These are phyloP conservation scores for Pammene fasciana DNA, from an alignment of 2,888 invertebrate species.

Conservation along the genomic window DNA sequence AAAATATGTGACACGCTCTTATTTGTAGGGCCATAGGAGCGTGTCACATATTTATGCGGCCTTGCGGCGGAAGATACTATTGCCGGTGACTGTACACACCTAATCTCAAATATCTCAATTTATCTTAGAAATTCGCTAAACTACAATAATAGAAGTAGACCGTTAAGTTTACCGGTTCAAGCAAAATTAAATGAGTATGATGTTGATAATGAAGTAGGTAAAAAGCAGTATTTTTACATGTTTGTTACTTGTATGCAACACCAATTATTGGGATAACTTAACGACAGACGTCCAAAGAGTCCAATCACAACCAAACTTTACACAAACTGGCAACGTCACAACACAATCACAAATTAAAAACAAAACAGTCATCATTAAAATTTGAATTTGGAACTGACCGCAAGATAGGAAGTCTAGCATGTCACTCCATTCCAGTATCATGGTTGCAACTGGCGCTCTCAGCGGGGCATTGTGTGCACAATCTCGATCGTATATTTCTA, in stretches of 20 bases:
- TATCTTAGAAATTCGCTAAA: too few species aligned
- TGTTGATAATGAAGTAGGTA: neutral
- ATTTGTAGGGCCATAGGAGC: too few species aligned
- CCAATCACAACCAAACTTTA: slow-evolving; percentile 26
- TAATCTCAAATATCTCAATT: too few species aligned
- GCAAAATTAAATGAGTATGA: too few species aligned
- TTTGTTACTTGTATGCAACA: neutral
- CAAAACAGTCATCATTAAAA: slow-evolving; percentile 43
- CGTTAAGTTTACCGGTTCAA: too few species aligned
- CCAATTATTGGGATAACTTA: slow-evolving; percentile 10
- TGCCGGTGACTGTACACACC: too few species aligned
- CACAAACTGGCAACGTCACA: slow-evolving; percentile 26
- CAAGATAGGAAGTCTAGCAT: slow-evolving; percentile 76
- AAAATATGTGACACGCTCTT: too few species aligned
- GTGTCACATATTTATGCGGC: too few species aligned
- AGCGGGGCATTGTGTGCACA: slow-evolving; percentile 60
- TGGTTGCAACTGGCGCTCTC: slow-evolving; percentile 72
- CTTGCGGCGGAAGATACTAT: too few species aligned
- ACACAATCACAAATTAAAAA: slow-evolving; percentile 41
- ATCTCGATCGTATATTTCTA: slow-evolving; percentile 62
- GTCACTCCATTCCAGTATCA: slow-evolving; percentile 80
- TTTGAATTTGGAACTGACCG: slow-evolving; percentile 68
- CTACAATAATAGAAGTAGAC: too few species aligned
- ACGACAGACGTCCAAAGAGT: slow-evolving; percentile 20
- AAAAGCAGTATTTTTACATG: neutral